Evolutionary conservation across 2,113 vertebrate genomes (phyloP).

Genomic region (Pterophyllum scalare): DNA sequence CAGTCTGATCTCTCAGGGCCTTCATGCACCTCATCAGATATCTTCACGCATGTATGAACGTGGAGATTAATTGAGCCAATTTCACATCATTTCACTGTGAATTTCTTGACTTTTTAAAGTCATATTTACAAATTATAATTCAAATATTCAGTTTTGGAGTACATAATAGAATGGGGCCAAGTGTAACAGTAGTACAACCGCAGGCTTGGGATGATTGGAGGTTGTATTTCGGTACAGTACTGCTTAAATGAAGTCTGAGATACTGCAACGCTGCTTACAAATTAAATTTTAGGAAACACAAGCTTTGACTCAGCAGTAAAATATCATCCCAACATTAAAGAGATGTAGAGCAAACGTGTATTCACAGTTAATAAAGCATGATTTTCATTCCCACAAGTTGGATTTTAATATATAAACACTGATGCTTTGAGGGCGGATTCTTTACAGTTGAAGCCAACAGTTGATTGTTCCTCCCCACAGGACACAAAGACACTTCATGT

Average conservation of each 20-base stretch:
- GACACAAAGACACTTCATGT: slow-evolving; percentile 11
- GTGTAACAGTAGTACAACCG: not conserved
- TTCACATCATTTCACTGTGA: slow-evolving; percentile 33
- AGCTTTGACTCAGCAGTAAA: not conserved
- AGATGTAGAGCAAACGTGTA: slow-evolving; percentile 2
- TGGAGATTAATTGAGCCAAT: slow-evolving; percentile 64
- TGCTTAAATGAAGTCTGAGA: not conserved
- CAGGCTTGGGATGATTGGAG: not conserved
- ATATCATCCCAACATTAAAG: not conserved
- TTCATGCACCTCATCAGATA: slow-evolving; percentile 48
- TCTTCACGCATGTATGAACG: slow-evolving; percentile 42
- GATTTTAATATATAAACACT: slow-evolving; percentile 14
- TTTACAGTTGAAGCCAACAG: not conserved
- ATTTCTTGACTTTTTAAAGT: slow-evolving; percentile 10
- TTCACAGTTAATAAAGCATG: not conserved
- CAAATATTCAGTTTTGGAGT: slow-evolving; percentile 29
- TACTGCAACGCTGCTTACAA: not conserved
- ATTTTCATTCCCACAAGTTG: not conserved
- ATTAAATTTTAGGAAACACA: not conserved
- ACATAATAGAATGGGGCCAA: not conserved
- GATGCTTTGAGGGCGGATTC: slow-evolving; percentile 10
- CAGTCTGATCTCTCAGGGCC: slow-evolving; percentile 52
- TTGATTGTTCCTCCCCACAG: not conserved
- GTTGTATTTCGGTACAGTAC: slow-evolving; percentile 2
- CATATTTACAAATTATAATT: slow-evolving; percentile 10